A percentile compares a stretch with the other conserved stretches of the same genome.
phyloP scores from a whole-genome alignment of 2,797 vertebrate species.

The Pseudotriccus pelzelni region DNA sequence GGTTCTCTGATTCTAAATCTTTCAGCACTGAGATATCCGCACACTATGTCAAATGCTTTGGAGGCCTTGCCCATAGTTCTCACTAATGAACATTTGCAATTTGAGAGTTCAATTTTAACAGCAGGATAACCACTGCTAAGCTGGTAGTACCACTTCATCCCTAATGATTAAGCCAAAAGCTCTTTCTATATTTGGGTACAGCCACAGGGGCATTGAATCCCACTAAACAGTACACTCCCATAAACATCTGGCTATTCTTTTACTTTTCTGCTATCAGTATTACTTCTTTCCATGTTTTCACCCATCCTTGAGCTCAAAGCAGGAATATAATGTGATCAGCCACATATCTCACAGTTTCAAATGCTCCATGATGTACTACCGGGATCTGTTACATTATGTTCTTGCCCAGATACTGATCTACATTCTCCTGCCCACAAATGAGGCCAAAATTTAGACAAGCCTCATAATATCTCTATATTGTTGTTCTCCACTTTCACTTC shows the following conservation, averaged over 20 bases:
- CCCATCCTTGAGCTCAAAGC: not conserved
- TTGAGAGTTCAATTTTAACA: not conserved
- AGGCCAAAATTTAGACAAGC: not conserved
- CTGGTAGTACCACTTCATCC: not conserved
- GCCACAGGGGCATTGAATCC: not conserved
- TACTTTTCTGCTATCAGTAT: not conserved
- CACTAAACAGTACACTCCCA: not conserved
- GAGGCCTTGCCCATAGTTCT: not conserved
- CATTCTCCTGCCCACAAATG: not conserved
- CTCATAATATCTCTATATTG: not conserved
- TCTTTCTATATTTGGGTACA: not conserved
- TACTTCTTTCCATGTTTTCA: not conserved
- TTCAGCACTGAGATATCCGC: not conserved
- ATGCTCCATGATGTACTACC: not conserved
- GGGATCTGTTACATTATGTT: not conserved
- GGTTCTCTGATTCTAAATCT: not conserved
- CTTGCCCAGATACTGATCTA: not conserved
- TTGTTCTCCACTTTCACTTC: not conserved
- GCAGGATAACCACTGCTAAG: conserved; percentile 9
- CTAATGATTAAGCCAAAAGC: conserved; percentile 8
- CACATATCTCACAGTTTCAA: not conserved
- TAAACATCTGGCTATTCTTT: not conserved
- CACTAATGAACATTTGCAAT: not conserved
- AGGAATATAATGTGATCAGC: not conserved
- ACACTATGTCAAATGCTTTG: not conserved